Evolutionary conservation across 2,888 invertebrate genomes (phyloP), one percentile per base, ranked within the genome.

Genomic region (Parnassius smintheus): DNA sequence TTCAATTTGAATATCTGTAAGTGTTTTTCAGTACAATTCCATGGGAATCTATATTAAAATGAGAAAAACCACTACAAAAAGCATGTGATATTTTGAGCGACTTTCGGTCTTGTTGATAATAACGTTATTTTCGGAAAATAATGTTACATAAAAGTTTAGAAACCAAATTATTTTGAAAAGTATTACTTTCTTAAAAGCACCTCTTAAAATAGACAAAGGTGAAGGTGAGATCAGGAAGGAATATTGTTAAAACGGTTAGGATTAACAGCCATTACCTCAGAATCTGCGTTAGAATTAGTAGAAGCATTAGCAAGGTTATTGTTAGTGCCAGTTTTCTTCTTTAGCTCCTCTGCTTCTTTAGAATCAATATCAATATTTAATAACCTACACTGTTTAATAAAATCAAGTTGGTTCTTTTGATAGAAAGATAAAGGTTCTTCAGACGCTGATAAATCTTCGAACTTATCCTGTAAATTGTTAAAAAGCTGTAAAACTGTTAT

Each of bases 311-410:
- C 71, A 66, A 65, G 66, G 69, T 81, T 83, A 75, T 82, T 85
- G 70, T 85, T 87, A 77, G 80, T 73, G 61, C 84, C 77, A 58
- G 59, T 54, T 22, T 65, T 68, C 45, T 77, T 86, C 67, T 74
- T 80, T 63, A 89, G 69, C 59, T 82, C 75, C 53, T 82, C 80
- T 25, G 88, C 91, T 78, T 89, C 88, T 59, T 82, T 78, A 9
- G 89, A 89, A 68, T 88, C 79, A 59, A 85, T 74, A 65, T 86
- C 90, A 70, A 91, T 86, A 62, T 86, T 78, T 65, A 90, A 75
- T 71, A 90, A 86, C 82, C 84, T 88, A 85, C 91, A 91, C 72
- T 92, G 85, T 70, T 88, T 91, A 68, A 88, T 85, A 67, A 91
- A 90, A 65, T 92, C 92, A 46, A 86, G 77, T 67, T 91, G 89